Base-by-base conservation (phyloP, 2,888 invertebrate genomes). In the Meloe dianella region DNA sequence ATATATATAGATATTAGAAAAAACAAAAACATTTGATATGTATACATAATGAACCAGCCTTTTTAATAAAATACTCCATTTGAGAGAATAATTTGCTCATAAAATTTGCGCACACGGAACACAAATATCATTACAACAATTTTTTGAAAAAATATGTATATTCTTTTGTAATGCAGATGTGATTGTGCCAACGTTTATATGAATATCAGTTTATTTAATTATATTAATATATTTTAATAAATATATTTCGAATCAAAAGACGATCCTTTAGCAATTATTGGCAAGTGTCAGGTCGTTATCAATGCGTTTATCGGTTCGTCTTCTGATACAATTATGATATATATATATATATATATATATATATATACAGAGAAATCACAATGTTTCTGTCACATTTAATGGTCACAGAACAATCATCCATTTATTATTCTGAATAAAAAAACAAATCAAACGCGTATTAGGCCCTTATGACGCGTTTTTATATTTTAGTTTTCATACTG, bases 221-320 rank as follows among this genome's bases (percentile, higher is more conserved):
- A n/a, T n/a, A n/a, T n/a, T n/a, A n/a, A 64, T 54, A 35, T 24
- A 29, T 38, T 57, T 57, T 56, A 32, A n/a, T 24, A n/a, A n/a
- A 30, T 20, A 29, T 60, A 22, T 51, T 51, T 62, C 67, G 60
- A 38, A 65, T 60, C 70, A 66, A 68, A 67, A 68, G 71, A 66
- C 73, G 70, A 71, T 70, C 71, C 73, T 66, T 12, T 68, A 69
- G 74, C 71, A 51, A 4, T n/a, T 51, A 67, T 67, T 65, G 70
- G 75, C 78, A 74, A 78, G 78, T 82, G 82, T 83, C 83, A 83
- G 83, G 83, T 84, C 84, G 84, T 83, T 83, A 83, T 83, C 82
- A 71, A 66, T 69, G 66, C 68, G 65, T n/a, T 70, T 41, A 62
- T 60, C 56, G 77, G 74, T 67, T 70, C 72, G 72, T 70, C 69